Base-by-base conservation (phyloP, 53 echinoderm and acorn worm genomes). In the Stichopus horrens region DNA sequence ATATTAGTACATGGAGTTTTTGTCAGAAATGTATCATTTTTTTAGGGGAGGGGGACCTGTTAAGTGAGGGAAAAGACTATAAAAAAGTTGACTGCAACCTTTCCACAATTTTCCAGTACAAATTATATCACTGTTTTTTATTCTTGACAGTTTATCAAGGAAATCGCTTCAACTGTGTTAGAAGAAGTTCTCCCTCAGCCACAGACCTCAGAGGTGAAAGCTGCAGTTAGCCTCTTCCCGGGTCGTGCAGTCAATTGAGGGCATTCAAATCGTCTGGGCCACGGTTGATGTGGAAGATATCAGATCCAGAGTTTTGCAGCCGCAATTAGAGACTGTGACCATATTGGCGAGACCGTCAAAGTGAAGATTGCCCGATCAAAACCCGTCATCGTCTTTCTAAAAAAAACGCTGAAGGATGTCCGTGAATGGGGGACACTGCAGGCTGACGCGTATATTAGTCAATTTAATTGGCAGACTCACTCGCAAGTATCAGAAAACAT, bases 271-370 rank as follows among this genome's bases (percentile, higher is more conserved):
- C 74, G 9, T 74, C 74, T 22, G 9, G 9, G 19, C 74, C 74
- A 0, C 74, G 74, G 74, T 22, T 22, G 9, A 74, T 74, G 74
- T 21, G 74, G 74, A 74, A 74, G 74, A 74, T 74, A 5, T 74
- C 74, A 74, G 74, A 74, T 74, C 74, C 74, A 21, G 74, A 74
- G 74, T 74, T n/a, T 74, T 74, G 74, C 74, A 13, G 74, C 74
- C 9, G 74, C 74, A 8, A 74, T 74, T 0, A 74, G 22, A 10
- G 74, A 74, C 74, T 22, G 19, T 74, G 74, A 74, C 14, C 74
- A 74, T 22, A 13, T 74, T 74, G 74, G 74, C 4, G 22, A 74
- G 74, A 74, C 14, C 74, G 9, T 74, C 19, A 74, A 6, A 74
- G 74, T 74, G 74, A 74, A 74, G 9, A 13, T 74, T 0, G 20